A percentile compares a stretch with the other conserved stretches of the same genome.
phyloP scores from a whole-genome alignment of 2,797 vertebrate species.

The Coendou prehensilis region DNA sequence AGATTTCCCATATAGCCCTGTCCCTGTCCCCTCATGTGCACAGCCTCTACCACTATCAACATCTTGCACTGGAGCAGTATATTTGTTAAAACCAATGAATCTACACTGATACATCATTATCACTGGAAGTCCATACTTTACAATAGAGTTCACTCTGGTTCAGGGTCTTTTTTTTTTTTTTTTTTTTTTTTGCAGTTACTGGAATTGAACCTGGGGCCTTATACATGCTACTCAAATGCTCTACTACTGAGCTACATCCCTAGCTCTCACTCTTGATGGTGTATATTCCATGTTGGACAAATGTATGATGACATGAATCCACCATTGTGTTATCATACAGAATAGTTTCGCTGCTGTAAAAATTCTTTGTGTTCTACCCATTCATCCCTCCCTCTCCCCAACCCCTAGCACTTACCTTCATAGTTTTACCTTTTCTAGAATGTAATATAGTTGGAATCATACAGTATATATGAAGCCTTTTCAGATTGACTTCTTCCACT shows the following conservation, averaged over 20 bases:
- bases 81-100: background rate
- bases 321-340: background rate
- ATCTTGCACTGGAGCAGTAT: background rate
- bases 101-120: background rate
- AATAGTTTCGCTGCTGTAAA: background rate
- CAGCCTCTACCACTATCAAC: background rate
- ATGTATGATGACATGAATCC: background rate
- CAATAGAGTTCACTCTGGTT: background rate
- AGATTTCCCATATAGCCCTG: background rate
- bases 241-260: background rate
- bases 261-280: background rate
- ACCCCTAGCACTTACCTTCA: background rate
- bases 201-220: background rate
- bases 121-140: background rate
- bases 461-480: background rate
- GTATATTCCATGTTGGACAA: background rate
- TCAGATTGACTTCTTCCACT: background rate
- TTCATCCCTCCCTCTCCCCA: background rate
- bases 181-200: background rate
- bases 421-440: background rate
- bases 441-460: background rate
- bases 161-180: background rate
- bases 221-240: background rate
- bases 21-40: background rate
- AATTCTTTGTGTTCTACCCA: background rate